Conservation (phyloP, 2,888 invertebrate genomes). For the Horisme vitalbata region DNA sequence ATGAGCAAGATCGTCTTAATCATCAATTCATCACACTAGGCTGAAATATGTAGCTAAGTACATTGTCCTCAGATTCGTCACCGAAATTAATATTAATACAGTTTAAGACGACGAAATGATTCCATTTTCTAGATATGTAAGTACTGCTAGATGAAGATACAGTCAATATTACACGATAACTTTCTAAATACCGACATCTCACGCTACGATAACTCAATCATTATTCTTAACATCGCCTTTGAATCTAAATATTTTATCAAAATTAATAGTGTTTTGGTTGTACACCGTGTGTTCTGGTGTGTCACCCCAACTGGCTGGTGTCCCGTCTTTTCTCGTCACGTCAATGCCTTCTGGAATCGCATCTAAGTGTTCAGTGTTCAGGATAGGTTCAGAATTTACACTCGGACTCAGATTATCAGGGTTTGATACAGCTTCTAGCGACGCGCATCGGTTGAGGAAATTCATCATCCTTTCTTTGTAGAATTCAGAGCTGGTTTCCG, state of each 20-base stretch:
- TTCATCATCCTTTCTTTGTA: slow-evolving; percentile 76
- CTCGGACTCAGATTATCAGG: slow-evolving; percentile 59
- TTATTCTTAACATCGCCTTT: slow-evolving; percentile 41
- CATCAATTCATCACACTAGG: no score
- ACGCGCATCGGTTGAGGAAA: slow-evolving; percentile 68
- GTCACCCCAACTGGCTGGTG: slow-evolving; percentile 73
- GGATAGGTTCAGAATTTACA: slow-evolving; percentile 56
- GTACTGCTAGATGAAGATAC: no score
- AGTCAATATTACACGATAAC: slow-evolving; percentile 8
- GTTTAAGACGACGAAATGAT: no score
- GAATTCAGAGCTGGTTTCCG: slow-evolving; percentile 71
- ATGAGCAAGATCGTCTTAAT: no score
- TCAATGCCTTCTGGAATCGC: slow-evolving; percentile 55
- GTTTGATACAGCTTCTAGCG: slow-evolving; percentile 62
- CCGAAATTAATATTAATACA: no score
- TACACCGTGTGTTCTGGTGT: slow-evolving; percentile 67
- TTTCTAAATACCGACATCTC: slow-evolving; percentile 19
- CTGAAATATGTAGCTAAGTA: no score
- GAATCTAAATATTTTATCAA: slow-evolving; percentile 71
- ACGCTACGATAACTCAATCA: slow-evolving; percentile 20
- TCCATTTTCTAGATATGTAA: no score
- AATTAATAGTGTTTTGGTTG: slow-evolving; percentile 73
- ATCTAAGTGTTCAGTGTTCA: no score
- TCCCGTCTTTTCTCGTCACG: slow-evolving; percentile 40
- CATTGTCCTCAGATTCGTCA: no score